phyloP scores from a whole-genome alignment of 2,797 vertebrate genomes.

The Cuniculus paca region DNA sequence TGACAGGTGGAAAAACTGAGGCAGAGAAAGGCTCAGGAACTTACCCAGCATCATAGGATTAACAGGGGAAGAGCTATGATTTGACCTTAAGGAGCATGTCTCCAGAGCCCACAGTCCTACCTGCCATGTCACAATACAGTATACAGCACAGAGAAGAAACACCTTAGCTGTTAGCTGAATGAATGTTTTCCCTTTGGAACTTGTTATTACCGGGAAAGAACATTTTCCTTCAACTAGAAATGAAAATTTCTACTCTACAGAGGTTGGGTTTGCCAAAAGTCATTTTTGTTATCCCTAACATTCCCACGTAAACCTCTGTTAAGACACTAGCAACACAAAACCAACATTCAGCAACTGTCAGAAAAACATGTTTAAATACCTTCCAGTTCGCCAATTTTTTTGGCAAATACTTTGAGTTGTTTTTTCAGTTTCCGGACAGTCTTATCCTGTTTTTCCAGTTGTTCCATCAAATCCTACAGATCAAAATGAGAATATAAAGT shows the following conservation, averaged over 20 bases:
- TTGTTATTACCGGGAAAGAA: conserved; percentile 39
- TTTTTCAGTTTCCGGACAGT: conserved; percentile 99
- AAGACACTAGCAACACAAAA: background rate
- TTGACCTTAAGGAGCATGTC: background rate
- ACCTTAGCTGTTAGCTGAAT: background rate
- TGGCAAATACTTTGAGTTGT: conserved; percentile 98
- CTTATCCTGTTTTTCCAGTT: conserved; percentile 98
- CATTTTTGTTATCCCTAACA: conserved; percentile 12
- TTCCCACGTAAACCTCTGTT: background rate
- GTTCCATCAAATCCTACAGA: conserved; percentile 97
- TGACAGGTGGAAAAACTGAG: conserved; percentile 6
- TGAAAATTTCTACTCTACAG: background rate
- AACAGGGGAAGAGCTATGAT: background rate
- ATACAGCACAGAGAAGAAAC: background rate
- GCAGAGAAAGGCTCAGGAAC: background rate
- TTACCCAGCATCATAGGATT: background rate
- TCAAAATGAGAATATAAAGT: conserved; percentile 72
- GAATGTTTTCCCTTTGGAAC: background rate
- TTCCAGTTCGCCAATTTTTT: conserved; percentile 98
- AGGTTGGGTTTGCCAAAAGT: background rate
- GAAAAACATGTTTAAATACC: conserved; percentile 88
- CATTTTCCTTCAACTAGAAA: background rate
- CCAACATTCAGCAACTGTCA: conserved; percentile 22
- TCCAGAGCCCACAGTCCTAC: background rate
- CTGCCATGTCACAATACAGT: background rate